phyloP scores from a whole-genome alignment of 2,888 invertebrate genomes.

The Lissonota sp. region DNA sequence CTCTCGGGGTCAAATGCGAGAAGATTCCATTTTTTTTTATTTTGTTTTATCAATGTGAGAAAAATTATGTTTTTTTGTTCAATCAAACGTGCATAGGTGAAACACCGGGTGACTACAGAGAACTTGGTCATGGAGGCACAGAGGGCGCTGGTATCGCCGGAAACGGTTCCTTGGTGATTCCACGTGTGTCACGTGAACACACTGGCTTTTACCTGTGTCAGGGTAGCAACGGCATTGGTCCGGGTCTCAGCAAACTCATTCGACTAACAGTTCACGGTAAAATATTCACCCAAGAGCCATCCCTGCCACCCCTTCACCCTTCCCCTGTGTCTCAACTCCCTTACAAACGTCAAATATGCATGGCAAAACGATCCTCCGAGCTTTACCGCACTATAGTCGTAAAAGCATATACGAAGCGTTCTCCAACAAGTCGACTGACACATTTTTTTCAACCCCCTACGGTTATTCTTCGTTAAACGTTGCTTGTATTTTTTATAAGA shows the following conservation, averaged over 20 bases:
- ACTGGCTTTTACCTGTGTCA: constrained; percentile 86
- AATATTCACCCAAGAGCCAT: constrained; percentile 73
- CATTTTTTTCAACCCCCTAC: no score
- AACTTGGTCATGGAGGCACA: constrained; percentile 84
- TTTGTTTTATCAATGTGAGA: no score
- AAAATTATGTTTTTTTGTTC: neutral
- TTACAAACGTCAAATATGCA: constrained; percentile 61
- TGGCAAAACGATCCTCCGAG: constrained; percentile 58
- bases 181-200: constrained; percentile 85
- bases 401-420: no score
- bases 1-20: no score
- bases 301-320: no score
- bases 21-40: no score
- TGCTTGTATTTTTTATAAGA: no score
- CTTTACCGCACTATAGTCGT: constrained; percentile 30
- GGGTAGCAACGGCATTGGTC: constrained; percentile 87
- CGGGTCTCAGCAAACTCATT: constrained; percentile 87
- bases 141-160: constrained; percentile 82
- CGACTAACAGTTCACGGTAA: constrained; percentile 87
- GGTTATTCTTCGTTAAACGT: no score
- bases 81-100: constrained; percentile 75
- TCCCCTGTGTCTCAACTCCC: constrained; percentile 1
- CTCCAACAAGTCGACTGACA: no score
- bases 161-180: constrained; percentile 85
- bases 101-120: constrained; percentile 85